Conservation (phyloP, 2,113 vertebrate genomes). For the Galbula dea region DNA sequence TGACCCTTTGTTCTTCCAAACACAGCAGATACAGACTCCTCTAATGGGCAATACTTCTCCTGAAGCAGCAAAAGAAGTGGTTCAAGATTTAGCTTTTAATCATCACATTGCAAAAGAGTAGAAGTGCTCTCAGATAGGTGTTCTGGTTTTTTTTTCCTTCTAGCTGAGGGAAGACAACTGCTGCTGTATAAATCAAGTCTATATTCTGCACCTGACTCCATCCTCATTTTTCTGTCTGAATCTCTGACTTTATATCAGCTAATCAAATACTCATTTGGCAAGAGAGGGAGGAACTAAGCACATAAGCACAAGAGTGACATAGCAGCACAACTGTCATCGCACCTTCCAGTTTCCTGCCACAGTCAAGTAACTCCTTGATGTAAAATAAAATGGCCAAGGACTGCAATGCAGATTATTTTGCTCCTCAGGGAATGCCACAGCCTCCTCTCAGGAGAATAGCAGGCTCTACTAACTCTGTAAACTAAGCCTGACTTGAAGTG, state of each 20-base stretch:
- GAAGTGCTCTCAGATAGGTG: neutral
- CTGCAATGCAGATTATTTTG: neutral
- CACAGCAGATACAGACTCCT: neutral
- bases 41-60: neutral
- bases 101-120: neutral
- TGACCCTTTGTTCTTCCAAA: slow-evolving; percentile 10
- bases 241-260: neutral
- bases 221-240: neutral
- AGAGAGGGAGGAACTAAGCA: neutral
- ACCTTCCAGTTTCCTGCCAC: neutral
- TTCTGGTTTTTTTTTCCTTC: neutral
- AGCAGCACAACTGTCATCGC: neutral
- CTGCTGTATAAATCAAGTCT: neutral
- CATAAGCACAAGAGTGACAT: neutral
- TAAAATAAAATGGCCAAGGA: neutral
- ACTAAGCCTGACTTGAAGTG: neutral
- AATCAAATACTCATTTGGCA: neutral
- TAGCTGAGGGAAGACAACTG: neutral
- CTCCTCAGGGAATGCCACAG: neutral
- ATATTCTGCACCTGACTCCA: neutral
- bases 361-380: neutral
- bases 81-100: neutral
- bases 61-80: neutral
- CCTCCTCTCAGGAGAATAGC: neutral
- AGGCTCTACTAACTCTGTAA: neutral